Percentiles rank a stretch among this genome's conserved stretches.
phyloP scores from a whole-genome alignment of 1,140 invertebrate genomes.

The Aradophagus sp. region DNA sequence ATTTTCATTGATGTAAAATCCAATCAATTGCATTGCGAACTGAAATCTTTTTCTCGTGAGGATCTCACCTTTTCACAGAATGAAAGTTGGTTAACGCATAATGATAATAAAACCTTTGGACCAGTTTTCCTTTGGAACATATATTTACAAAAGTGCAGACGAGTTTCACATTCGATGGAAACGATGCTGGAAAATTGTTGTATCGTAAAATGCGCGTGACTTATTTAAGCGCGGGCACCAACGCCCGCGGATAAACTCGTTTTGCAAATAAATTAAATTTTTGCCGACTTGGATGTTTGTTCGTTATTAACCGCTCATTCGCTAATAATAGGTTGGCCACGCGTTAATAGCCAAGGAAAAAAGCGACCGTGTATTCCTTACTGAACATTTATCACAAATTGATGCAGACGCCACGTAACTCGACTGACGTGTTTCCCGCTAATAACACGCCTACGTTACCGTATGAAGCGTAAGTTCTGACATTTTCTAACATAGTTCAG shows the following conservation, averaged over 20 bases:
- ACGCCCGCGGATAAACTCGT: slow-evolving; percentile 22
- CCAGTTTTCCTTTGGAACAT: no score
- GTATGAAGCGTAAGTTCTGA: slow-evolving; percentile 40
- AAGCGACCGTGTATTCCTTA: slow-evolving; percentile 17
- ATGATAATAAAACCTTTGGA: no score
- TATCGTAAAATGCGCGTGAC: slow-evolving; percentile 9
- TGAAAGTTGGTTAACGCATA: no score
- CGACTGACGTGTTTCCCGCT: slow-evolving; percentile 52
- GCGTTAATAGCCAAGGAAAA: slow-evolving; percentile 32
- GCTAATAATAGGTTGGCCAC: slow-evolving; percentile 34
- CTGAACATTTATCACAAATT: slow-evolving; percentile 46
- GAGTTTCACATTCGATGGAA: no score
- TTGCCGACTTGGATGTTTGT: slow-evolving; percentile 20
- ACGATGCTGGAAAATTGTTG: no score
- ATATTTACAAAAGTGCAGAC: no score
- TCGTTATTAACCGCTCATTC: slow-evolving; percentile 28
- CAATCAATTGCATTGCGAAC: no score
- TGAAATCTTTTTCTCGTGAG: no score
- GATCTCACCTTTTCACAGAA: no score
- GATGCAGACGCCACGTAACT: slow-evolving; percentile 50
- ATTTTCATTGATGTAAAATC: no score
- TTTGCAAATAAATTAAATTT: slow-evolving; percentile 38
- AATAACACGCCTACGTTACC: slow-evolving; percentile 53
- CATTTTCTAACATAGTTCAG: slow-evolving; percentile 46
- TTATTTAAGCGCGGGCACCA: slow-evolving; percentile 7